Conservation (phyloP, 2,113 vertebrate species). For the Cryptotis parvus region DNA sequence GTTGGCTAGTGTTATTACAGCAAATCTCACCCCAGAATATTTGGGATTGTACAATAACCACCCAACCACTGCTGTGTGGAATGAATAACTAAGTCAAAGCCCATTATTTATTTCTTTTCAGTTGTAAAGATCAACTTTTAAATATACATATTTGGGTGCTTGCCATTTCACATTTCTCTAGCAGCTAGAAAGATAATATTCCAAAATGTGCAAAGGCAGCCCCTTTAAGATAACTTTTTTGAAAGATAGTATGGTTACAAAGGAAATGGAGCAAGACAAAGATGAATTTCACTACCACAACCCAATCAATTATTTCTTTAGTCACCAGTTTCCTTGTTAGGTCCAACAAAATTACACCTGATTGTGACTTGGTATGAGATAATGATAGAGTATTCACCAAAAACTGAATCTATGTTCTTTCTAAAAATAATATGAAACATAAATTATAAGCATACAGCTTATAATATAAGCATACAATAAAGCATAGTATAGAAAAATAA, state of each 20-base stretch:
- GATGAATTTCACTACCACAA: conserved; percentile 36
- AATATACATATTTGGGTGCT: not conserved
- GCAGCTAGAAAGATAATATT: conserved; percentile 20
- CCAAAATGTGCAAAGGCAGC: conserved; percentile 35
- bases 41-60: conserved; percentile 55
- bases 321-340: conserved; percentile 44
- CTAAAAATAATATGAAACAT: conserved; percentile 28
- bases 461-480: not conserved
- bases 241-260: conserved; percentile 43
- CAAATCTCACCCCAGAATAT: conserved; percentile 53
- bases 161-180: conserved; percentile 61
- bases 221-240: conserved; percentile 21
- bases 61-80: conserved; percentile 49
- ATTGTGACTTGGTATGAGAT: conserved; percentile 38
- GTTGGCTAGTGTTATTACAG: conserved; percentile 74
- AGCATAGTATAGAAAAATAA: not conserved
- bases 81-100: conserved; percentile 69
- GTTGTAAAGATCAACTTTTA: conserved; percentile 64
- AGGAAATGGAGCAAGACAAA: not conserved
- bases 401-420: conserved; percentile 39
- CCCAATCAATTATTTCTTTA: conserved; percentile 35
- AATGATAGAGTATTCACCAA: not conserved
- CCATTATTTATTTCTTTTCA: conserved; percentile 61
- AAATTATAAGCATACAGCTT: conserved; percentile 36
- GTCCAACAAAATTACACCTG: conserved; percentile 55